Conservation (phyloP, 2,797 vertebrate genomes). For the Petrocephalus sullivani region DNA sequence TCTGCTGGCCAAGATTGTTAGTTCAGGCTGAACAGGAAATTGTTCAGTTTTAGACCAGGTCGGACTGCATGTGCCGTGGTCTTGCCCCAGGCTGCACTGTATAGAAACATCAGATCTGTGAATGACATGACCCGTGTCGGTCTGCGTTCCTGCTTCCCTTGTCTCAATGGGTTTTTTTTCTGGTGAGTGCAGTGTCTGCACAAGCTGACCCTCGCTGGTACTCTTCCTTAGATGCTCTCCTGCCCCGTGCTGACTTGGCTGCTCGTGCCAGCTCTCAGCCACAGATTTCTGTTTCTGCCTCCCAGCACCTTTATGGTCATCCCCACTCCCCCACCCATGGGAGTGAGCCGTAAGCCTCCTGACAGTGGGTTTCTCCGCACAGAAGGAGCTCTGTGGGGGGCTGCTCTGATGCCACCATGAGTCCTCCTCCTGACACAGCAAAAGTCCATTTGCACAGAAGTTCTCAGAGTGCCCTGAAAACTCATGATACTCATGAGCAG, state of each 20-base stretch:
- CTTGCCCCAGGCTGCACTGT: conserved; percentile 58
- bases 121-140: conserved; percentile 21
- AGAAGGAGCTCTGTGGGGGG: not conserved
- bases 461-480: not conserved
- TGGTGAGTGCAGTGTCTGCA: not conserved
- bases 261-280: not conserved
- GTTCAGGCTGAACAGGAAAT: conserved; percentile 22
- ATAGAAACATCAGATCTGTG: conserved; percentile 55
- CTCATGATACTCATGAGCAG: not conserved
- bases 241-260: not conserved
- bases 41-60: not conserved
- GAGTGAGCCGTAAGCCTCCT: not conserved
- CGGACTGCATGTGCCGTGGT: conserved; percentile 33
- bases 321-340: not conserved
- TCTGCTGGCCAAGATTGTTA: conserved; percentile 45
- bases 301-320: not conserved
- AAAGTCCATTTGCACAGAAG: not conserved
- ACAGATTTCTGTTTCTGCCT: not conserved
- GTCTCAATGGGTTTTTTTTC: conserved; percentile 9
- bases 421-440: conserved; percentile 35
- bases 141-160: conserved; percentile 65
- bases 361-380: not conserved
- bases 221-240: not conserved
- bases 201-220: not conserved
- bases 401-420: conserved; percentile 18